Evolutionary conservation across 2,888 invertebrate species (phyloP).

Genomic region (Torymus auratus): DNA sequence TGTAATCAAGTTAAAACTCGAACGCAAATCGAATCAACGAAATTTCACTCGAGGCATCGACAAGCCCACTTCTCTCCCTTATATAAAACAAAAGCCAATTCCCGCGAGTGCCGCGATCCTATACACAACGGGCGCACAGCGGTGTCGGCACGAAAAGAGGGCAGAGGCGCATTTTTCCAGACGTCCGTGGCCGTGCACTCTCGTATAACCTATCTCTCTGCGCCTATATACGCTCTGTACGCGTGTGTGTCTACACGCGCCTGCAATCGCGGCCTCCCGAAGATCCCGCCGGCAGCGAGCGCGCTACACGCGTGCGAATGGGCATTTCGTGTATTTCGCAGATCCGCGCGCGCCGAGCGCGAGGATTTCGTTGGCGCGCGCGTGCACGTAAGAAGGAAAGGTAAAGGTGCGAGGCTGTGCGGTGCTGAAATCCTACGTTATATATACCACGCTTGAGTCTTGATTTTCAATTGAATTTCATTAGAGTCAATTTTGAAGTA

Average conservation of each 20-base stretch:
- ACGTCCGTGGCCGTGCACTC: background rate
- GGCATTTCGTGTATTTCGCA: constrained; percentile 57
- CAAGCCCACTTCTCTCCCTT: background rate
- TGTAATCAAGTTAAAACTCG: no score
- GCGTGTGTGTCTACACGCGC: constrained; percentile 15
- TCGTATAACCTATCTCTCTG: constrained; percentile 6
- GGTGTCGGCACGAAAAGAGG: constrained; percentile 13
- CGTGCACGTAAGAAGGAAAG: background rate
- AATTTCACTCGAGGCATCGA: background rate
- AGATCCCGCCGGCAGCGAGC: constrained; percentile 6
- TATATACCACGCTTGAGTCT: no score
- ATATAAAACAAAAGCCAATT: constrained; percentile 43
- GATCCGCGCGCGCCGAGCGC: constrained; percentile 29
- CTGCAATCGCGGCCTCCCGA: constrained; percentile 22
- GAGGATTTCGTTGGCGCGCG: background rate
- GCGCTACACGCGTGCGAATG: constrained; percentile 58
- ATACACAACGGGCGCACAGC: background rate
- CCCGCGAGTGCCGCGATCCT: constrained; percentile 5
- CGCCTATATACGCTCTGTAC: background rate
- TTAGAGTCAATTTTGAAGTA: no score
- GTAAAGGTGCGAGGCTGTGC: background rate
- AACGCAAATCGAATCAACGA: no score
- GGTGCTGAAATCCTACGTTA: no score
- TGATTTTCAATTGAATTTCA: no score
- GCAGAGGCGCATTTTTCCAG: constrained; percentile 29